Evolutionary conservation across 2,797 vertebrate genomes (phyloP), one percentile per base, ranked within the genome.

Genomic region (Gila robusta): DNA sequence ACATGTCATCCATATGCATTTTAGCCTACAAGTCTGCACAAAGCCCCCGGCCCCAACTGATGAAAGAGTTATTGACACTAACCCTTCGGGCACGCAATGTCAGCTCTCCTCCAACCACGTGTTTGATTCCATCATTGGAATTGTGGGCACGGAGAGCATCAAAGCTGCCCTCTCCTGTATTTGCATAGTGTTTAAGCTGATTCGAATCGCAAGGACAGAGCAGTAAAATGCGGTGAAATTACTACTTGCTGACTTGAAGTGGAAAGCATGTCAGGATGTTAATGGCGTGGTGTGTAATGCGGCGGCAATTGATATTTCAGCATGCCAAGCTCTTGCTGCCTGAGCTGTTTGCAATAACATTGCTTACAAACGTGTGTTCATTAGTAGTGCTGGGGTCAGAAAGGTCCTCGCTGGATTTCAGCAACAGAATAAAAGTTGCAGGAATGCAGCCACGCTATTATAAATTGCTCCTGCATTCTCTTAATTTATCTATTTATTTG

Each of bases 231-330:
- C 14, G 21, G 35, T 77, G 62, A 85, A 90, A 90, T 88, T 83
- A 89, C 81, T 83, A 84, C 88, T 89, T 78, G 37, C 81, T 52
- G 81, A 72, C 86, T 88, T 87, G 80, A 79, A 89, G 90, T 87
- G 89, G 89, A 85, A 85, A 70, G 64, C 82, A 71, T 91, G 88
- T 91, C 87, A 89, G 44, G 86, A 89, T 87, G 88, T 91, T 90
- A 91, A 91, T 89, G 87, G 85, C 21, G 71, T 49, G 82, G n/a
- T 35, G 74, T 74, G 64, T 71, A 82, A 88, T 56, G 67, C 23
- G 6, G 74, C 72, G 54, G 83, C 84, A 88, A 90, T 90, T 91
- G 86, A 88, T 89, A 90, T 91, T 90, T 89, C 74, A 35, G 72
- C 72, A 87, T 66, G 88, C 54, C 35, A 21, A 80, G 81, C 81